Conservation (phyloP, 2,888 invertebrate species). For the Stenchaetothrips biformis region DNA sequence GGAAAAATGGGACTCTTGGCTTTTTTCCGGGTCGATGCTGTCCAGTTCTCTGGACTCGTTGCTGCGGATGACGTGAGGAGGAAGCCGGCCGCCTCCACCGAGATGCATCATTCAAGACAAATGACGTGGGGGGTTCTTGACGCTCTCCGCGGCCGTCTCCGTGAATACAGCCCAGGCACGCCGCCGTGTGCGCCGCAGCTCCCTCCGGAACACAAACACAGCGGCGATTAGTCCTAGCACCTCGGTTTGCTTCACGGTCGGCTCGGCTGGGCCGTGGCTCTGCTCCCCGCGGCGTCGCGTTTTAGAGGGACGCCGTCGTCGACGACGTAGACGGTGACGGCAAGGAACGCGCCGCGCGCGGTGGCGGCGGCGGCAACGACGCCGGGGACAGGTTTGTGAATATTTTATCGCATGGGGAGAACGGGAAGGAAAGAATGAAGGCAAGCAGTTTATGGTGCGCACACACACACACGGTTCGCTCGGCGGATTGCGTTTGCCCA, state of each 20-base stretch:
- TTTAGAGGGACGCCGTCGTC: no score
- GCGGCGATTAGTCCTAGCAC: background rate
- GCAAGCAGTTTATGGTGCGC: background rate
- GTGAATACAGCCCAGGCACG: background rate
- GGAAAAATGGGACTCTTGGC: background rate
- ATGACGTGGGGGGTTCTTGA: background rate
- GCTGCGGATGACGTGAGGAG: no score
- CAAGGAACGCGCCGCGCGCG: no score
- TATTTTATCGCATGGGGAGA: background rate
- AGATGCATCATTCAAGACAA: conserved; percentile 8
- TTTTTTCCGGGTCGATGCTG: no score
- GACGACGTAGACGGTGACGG: no score
- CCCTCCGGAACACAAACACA: background rate
- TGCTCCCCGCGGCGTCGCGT: no score
- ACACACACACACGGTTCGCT: background rate
- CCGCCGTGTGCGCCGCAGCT: background rate
- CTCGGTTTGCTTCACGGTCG: background rate
- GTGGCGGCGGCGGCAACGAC: no score
- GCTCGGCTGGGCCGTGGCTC: background rate
- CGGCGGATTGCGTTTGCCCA: background rate
- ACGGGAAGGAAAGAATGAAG: background rate
- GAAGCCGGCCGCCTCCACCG: background rate
- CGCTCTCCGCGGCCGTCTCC: background rate
- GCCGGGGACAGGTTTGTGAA: background rate
- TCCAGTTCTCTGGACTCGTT: no score